Base-by-base conservation (phyloP, 30 jellyfish, hydroid and myxozoan species). In the Aurelia sp. region DNA sequence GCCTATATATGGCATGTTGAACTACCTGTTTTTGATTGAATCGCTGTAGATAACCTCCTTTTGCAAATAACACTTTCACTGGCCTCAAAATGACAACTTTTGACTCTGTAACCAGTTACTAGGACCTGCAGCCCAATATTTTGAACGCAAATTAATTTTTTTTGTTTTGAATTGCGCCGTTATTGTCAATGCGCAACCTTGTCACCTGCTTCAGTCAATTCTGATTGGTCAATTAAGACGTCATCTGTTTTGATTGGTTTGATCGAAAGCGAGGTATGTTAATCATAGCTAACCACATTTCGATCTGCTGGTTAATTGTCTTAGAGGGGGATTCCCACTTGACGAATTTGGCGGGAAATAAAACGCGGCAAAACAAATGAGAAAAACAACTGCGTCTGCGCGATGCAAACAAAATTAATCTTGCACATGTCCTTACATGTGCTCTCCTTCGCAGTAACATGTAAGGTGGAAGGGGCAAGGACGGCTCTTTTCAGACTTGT, bases 1-100 rank as follows among this genome's bases (percentile, higher is more conserved):
- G 17, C 86, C 92, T 30, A 82, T 13, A 37, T 53, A 82, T 4
- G 92, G 92, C 92, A 82, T 82, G 16, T 59, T 76, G 20, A n/a
- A 30, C n/a, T 23, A 77, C 88, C 88, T 23, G 88, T 40, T 35
- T 44, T 21, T 6, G 23, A 59, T 59, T 59, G 31, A 59, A n/a
- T n/a, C 23, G 6, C 31, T 59, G 69, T 8, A 59, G 69, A 59
- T 21, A 59, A 21, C 69, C 69, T 59, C 69, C 31, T 21, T 18
- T 18, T 13, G 13, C 31, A n/a, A 59, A 59, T 59, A 59, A 59
- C 23, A 13, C 69, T 21, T 18, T 22, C 18, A 31, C 51, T 22
- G 51, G 55, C 35, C 73, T 22, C 18, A 79, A 66, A 47, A 63
- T 64, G 66, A 22, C 81, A 64, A 79, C 81, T 64, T 79, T 64